Base-by-base conservation (phyloP, 2,113 vertebrate species). In the Bombycilla garrulus region DNA sequence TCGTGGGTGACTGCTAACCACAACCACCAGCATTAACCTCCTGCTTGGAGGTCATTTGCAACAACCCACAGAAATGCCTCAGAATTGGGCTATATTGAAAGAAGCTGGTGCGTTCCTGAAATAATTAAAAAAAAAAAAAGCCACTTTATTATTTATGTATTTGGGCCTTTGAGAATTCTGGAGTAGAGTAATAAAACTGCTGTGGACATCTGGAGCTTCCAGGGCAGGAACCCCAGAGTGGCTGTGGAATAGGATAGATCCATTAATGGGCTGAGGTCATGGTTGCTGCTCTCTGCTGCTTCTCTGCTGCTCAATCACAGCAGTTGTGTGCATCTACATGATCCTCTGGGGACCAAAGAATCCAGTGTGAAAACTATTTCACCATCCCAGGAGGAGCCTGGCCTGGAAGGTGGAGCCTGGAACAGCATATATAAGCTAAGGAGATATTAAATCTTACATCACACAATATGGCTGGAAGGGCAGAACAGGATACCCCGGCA, bases 11-110 rank as follows among this genome's bases (percentile, higher is more conserved):
- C 94, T 90, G 93, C 83, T 93, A 96, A 95, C 95, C 92, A 92
- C 92, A 96, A 93, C 93, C 86, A 71, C 90, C 92, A 92, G 93
- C 78, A 89, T 91, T 96, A 92, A 96, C 94, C 94, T 96, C 92
- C 88, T 93, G 90, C 90, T 94, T 90, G 81, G 91, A 93, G 95
- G 96, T 95, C 95, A 94, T 86, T 97, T 88, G 85, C 86, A 92
- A 80, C 94, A 95, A 81, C 87, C 93, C 94, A 50, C 93, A 95
- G 91, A 94, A 93, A 95, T 76, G 92, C 81, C 80, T 94, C 87
- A 33, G 84, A 81, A 26, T 1, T 74, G 82, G 94, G 69, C 74
- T 89, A 72, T 50, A 88, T 65, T 95, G 96, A 93, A 92, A 84
- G 96, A 64, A 67, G 45, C 86, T 87, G 91, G 77, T 93, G 67